Conservation (phyloP, 2,888 invertebrate genomes). For the Ectemnius cavifrons region DNA sequence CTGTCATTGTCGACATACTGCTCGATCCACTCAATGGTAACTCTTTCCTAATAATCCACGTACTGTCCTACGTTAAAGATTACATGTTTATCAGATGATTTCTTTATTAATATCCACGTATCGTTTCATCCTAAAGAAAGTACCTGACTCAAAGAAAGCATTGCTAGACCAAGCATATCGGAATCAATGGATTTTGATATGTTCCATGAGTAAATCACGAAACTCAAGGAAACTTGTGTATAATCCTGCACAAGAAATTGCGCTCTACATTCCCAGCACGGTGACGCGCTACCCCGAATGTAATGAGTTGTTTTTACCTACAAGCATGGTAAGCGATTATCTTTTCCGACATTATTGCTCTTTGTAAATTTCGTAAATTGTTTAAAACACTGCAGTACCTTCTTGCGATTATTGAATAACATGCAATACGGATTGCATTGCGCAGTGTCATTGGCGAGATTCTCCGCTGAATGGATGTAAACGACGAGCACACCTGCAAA, state of each 20-base stretch:
- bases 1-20: constrained; percentile 73
- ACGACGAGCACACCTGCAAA: constrained; percentile 79
- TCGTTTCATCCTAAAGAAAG: background rate
- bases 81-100: background rate
- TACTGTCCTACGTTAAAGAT: constrained; percentile 63
- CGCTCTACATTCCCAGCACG: constrained; percentile 79
- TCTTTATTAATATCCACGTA: background rate
- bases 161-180: constrained; percentile 79
- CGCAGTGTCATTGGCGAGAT: constrained; percentile 76
- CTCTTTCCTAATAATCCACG: constrained; percentile 70
- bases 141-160: constrained; percentile 78
- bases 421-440: constrained; percentile 80
- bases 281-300: constrained; percentile 77
- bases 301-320: constrained; percentile 80
- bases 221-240: constrained; percentile 79
- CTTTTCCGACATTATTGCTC: background rate
- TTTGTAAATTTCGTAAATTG: background rate
- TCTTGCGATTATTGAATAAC: constrained; percentile 79
- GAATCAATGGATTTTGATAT: constrained; percentile 78
- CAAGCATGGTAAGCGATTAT: constrained; percentile 20
- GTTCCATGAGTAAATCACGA: constrained; percentile 80
- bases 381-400: constrained; percentile 69
- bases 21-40: constrained; percentile 71
- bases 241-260: constrained; percentile 80
- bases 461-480: constrained; percentile 79